Evolutionary conservation across 2,888 invertebrate species (phyloP).

Genomic region (Eupithecia tripunctaria): DNA sequence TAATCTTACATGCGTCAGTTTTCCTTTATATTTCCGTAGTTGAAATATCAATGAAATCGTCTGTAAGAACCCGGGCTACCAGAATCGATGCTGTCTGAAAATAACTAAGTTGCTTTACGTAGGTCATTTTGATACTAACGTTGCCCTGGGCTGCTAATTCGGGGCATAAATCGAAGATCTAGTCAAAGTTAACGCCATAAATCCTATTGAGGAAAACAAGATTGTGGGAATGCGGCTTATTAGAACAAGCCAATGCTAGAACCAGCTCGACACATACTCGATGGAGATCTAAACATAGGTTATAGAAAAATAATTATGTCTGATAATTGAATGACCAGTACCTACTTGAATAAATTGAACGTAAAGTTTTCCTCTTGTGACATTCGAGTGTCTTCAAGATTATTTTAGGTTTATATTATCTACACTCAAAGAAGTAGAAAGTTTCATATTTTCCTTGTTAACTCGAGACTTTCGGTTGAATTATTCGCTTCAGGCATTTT

Average conservation of each 20-base stretch:
- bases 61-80: neutral
- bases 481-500: constrained; percentile 53
- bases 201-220: constrained; percentile 5
- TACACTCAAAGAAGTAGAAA: constrained; percentile 57
- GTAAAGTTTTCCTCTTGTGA: constrained; percentile 1
- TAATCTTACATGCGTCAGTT: neutral
- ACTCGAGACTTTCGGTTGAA: constrained; percentile 59
- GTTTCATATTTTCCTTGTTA: constrained; percentile 71
- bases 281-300: neutral
- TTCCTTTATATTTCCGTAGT: neutral
- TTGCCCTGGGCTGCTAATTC: neutral
- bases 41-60: neutral
- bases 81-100: neutral
- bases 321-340: neutral
- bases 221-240: constrained; percentile 13
- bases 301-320: neutral
- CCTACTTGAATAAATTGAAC: neutral
- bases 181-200: neutral
- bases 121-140: neutral
- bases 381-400: constrained; percentile 9
- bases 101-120: neutral
- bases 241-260: constrained; percentile 1
- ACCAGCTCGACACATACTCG: neutral
- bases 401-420: constrained; percentile 13
- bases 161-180: neutral